A percentile compares a stretch with the other conserved stretches of the same genome.
phyloP scores from a whole-genome alignment of 2,797 vertebrate genomes.

The Anomalospiza imberbis region DNA sequence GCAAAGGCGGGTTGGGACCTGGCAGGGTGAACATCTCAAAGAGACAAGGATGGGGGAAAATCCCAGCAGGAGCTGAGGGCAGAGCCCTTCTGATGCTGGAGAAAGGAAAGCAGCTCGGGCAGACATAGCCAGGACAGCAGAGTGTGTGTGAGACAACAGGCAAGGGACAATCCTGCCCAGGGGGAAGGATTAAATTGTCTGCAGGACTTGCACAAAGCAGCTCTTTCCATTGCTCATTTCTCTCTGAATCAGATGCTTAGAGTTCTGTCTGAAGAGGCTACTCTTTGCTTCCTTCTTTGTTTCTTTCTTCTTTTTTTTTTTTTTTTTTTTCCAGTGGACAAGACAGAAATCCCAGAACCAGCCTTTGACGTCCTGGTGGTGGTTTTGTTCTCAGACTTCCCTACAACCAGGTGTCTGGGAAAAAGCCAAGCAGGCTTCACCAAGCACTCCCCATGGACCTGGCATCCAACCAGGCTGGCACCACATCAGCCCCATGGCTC shows the following conservation, averaged over 20 bases:
- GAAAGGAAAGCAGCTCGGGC: not conserved
- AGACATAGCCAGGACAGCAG: not conserved
- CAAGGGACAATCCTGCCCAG: not conserved
- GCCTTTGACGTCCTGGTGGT: not conserved
- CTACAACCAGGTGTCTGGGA: not conserved
- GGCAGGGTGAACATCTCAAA: not conserved
- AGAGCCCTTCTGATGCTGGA: not conserved
- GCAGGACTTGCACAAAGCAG: not conserved
- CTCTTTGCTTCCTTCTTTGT: not conserved
- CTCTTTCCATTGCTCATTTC: not conserved
- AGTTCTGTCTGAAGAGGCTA: not conserved
- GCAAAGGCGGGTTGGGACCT: not conserved
- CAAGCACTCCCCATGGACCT: not conserved
- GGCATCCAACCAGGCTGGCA: not conserved
- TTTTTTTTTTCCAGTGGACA: not conserved
- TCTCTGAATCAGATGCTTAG: not conserved
- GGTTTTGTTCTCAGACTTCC: not conserved
- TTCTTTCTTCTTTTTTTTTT: not conserved
- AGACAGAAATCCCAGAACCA: not conserved
- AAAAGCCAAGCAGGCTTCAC: not conserved
- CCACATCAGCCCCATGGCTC: accelerated
- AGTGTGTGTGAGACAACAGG: not conserved
- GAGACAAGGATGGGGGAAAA: not conserved
- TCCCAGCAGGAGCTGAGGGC: not conserved
- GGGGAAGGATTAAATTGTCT: not conserved